Evolutionary conservation across 1,140 invertebrate species (phyloP).

Genomic region (Calosoma granatense): DNA sequence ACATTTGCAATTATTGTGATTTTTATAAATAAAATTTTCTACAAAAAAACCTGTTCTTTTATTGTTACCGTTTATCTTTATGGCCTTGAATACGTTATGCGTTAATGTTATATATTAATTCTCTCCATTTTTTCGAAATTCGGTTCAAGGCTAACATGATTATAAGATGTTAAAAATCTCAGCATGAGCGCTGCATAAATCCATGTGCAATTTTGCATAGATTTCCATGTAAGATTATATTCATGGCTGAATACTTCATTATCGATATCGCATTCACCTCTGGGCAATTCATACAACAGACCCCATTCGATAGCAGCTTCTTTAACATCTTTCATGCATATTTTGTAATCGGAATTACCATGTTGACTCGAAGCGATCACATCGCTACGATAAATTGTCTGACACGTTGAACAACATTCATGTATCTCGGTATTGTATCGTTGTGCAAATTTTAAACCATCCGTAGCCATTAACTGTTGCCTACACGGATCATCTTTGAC

Average conservation of each 20-base stretch:
- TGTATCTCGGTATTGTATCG: not conserved
- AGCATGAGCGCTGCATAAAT: slow-evolving; percentile 9
- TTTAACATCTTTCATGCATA: not conserved
- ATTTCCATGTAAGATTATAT: not conserved
- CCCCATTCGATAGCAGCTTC: not conserved
- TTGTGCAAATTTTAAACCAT: not conserved
- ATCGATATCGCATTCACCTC: not conserved
- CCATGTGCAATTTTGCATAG: not conserved
- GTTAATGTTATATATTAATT: too few relatives aligned
- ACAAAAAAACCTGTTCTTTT: not conserved
- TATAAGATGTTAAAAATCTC: slow-evolving; percentile 1
- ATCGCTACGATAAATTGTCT: not conserved
- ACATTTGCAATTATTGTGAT: not conserved
- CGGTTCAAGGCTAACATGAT: not conserved
- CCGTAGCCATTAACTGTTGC: not conserved
- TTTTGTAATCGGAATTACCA: not conserved
- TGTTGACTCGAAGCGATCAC: not conserved
- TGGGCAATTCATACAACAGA: not conserved
- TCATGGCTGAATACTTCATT: slow-evolving; percentile 3
- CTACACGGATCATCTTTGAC: not conserved
- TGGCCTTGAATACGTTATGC: too few relatives aligned
- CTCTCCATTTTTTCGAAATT: not conserved
- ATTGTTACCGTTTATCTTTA: not conserved
- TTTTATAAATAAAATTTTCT: not conserved
- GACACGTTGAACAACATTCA: not conserved